phyloP scores from a whole-genome alignment of 2,113 vertebrate species.

The Larimichthys polyactis region DNA sequence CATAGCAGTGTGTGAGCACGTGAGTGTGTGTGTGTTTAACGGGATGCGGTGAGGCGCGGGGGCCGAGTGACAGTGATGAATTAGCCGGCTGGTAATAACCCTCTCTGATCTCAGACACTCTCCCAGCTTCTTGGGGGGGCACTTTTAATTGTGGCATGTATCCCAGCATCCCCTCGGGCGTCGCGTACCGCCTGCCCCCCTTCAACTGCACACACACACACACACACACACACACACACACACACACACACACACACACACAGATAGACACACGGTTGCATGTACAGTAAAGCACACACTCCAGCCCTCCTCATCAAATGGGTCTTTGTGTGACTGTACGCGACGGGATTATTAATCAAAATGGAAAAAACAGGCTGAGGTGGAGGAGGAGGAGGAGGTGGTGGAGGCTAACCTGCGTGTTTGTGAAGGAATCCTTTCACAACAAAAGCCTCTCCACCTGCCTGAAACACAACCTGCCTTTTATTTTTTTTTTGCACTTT shows the following conservation, averaged over 20 bases:
- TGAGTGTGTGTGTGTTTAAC: constrained; percentile 44
- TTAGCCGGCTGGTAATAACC: constrained; percentile 79
- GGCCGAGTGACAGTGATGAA: constrained; percentile 81
- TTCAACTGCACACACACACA: constrained; percentile 7
- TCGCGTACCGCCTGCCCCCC: constrained; percentile 15
- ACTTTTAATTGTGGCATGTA: constrained; percentile 81
- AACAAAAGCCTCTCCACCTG: constrained; percentile 34
- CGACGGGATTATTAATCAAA: constrained; percentile 77
- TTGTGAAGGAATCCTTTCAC: constrained; percentile 7
- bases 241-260: background rate
- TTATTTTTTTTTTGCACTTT: background rate
- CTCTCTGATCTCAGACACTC: constrained; percentile 74
- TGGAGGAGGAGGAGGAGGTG: too few species aligned
- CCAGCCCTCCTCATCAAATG: constrained; percentile 27
- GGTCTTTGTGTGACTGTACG: constrained; percentile 60
- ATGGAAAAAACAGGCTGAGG: constrained; percentile 18
- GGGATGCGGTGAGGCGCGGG: constrained; percentile 38
- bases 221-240: too few species aligned
- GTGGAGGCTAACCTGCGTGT: constrained; percentile 9
- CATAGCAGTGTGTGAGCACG: constrained; percentile 14
- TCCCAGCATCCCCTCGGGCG: constrained; percentile 72
- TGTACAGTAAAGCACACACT: constrained; percentile 6
- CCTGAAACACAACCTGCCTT: background rate
- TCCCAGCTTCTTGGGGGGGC: constrained; percentile 69
- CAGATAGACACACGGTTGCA: background rate